phyloP scores from a whole-genome alignment of 2,888 invertebrate genomes.

The Morpho achilles region DNA sequence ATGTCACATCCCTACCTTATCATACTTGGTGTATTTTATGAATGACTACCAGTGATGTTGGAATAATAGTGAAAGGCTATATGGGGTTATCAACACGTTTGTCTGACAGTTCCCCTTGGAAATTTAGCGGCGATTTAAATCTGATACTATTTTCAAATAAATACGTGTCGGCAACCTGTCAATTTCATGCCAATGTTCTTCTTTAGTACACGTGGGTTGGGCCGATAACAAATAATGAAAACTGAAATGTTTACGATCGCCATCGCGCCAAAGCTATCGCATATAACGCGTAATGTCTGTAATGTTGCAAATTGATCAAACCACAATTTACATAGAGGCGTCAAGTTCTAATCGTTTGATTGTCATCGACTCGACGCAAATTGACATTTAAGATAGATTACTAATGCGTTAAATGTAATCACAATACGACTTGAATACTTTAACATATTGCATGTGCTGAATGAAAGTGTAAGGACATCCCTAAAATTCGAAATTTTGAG shows the following conservation, averaged over 20 bases:
- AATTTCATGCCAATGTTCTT: conserved; percentile 22
- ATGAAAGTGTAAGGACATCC: too few relatives aligned
- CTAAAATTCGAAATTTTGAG: too few relatives aligned
- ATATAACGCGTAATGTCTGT: conserved; percentile 18
- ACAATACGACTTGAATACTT: conserved; percentile 6
- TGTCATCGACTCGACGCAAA: conserved; percentile 26
- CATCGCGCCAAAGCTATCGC: conserved; percentile 19
- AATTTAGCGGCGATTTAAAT: conserved; percentile 10
- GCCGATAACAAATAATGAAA: conserved; percentile 24
- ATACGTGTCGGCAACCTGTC: conserved; percentile 20
- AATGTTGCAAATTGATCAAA: conserved; percentile 21
- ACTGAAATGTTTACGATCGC: conserved; percentile 22
- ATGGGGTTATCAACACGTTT: conserved; percentile 4
- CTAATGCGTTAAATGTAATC: conserved; percentile 18
- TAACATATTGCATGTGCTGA: too few relatives aligned
- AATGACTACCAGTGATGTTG: neutral
- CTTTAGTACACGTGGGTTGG: conserved; percentile 23
- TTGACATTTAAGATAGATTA: conserved; percentile 25
- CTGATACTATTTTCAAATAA: conserved; percentile 7
- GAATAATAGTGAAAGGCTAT: conserved; percentile 10
- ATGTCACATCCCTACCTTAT: neutral
- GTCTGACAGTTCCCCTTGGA: conserved; percentile 2
- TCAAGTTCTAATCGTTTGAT: conserved; percentile 29
- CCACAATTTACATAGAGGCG: conserved; percentile 19
- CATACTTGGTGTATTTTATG: conserved; percentile 9